Evolutionary conservation across 2,797 vertebrate genomes (phyloP).

Genomic region (Mus caroli): DNA sequence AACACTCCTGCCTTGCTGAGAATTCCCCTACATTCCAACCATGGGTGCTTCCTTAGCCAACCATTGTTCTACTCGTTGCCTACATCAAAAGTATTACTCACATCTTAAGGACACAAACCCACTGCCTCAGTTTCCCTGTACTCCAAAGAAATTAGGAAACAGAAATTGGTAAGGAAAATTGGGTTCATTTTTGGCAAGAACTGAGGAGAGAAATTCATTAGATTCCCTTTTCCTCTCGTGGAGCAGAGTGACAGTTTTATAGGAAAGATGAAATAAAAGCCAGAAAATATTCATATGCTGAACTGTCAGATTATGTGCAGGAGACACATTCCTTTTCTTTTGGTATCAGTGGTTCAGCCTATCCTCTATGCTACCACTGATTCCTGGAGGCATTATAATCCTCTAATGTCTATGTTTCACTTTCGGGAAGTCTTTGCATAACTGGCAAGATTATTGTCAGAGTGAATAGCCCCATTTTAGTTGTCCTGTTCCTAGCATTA

Average conservation of each 20-base stretch:
- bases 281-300: not conserved
- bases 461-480: not conserved
- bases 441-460: not conserved
- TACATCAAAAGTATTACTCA: not conserved
- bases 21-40: slow-evolving; percentile 15
- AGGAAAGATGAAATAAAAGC: not conserved
- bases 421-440: not conserved
- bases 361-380: not conserved
- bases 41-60: not conserved
- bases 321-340: not conserved
- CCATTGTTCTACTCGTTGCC: not conserved
- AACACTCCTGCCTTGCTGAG: not conserved
- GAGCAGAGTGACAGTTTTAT: not conserved
- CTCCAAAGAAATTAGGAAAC: not conserved
- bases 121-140: not conserved
- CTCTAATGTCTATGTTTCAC: not conserved
- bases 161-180: not conserved
- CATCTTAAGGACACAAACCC: not conserved
- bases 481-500: not conserved
- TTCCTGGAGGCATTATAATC: not conserved
- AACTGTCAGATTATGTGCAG: not conserved
- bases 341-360: not conserved
- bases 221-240: not conserved
- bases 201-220: not conserved
- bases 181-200: not conserved